phyloP scores from a whole-genome alignment of 2,113 vertebrate species.

The Accipiter cooperii region DNA sequence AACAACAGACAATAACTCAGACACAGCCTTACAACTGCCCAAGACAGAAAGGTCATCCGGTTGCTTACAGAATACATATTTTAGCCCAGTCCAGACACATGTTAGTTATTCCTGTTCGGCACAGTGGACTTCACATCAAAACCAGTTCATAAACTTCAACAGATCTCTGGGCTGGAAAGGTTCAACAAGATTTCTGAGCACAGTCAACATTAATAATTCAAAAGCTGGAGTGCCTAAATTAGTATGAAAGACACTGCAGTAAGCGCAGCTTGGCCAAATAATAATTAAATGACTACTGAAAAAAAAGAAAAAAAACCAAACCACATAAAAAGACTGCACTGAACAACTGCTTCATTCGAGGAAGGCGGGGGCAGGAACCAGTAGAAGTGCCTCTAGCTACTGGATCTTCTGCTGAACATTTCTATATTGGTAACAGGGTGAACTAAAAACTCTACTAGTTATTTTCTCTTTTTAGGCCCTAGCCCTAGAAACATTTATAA shows the following conservation, averaged over 20 bases:
- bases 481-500: background rate
- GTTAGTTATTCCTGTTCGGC: background rate
- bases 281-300: constrained; percentile 18
- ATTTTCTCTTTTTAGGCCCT: background rate
- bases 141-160: background rate
- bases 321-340: background rate
- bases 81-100: background rate
- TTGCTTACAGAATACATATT: background rate
- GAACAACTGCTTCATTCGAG: background rate
- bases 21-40: background rate
- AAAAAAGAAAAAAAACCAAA: background rate
- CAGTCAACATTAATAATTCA: constrained; percentile 18
- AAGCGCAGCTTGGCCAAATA: background rate
- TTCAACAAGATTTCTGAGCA: background rate
- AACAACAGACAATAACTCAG: background rate
- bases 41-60: background rate
- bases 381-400: background rate
- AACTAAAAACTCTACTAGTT: background rate
- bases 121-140: background rate
- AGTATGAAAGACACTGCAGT: background rate
- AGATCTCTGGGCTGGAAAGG: background rate
- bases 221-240: background rate
- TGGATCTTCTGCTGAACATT: background rate
- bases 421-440: background rate
- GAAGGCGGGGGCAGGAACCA: background rate